Evolutionary conservation across 2,797 vertebrate species (phyloP).

Genomic region (Protonibea diacanthus): DNA sequence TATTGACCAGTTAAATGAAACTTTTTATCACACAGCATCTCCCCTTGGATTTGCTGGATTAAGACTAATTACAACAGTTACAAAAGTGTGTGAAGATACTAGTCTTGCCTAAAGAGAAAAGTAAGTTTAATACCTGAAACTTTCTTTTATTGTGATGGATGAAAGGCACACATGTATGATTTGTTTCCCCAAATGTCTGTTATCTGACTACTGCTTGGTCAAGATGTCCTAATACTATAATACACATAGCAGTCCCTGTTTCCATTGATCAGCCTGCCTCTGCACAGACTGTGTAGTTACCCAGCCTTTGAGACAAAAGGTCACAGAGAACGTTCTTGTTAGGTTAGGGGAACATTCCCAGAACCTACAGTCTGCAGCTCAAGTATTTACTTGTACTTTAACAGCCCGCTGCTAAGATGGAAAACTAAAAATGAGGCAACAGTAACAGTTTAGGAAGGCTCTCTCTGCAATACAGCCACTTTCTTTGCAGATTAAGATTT

Average conservation of each 20-base stretch:
- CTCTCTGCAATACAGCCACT: not conserved
- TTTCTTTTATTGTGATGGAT: not conserved
- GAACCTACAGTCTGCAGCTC: not conserved
- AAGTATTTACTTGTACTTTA: not conserved
- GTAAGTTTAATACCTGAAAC: not conserved
- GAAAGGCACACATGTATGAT: not conserved
- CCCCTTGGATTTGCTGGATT: not conserved
- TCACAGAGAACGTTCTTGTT: not conserved
- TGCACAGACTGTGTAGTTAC: not conserved
- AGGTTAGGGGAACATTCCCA: not conserved
- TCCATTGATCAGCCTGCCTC: not conserved
- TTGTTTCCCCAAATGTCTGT: not conserved
- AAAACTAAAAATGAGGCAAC: not conserved
- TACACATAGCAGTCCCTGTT: not conserved
- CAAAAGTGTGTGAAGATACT: not conserved
- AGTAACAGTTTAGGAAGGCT: not conserved
- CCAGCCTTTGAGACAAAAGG: not conserved
- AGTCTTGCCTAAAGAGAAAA: not conserved
- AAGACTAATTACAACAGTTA: not conserved
- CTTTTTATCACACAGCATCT: not conserved
- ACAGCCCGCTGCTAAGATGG: not conserved
- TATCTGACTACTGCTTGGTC: not conserved
- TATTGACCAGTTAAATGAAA: not conserved
- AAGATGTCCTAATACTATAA: not conserved
- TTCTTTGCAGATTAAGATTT: conserved; percentile 2